Percentiles rank a stretch among this genome's conserved stretches.
These are phyloP conservation scores for Athene cunicularia DNA, from an alignment of 2,113 vertebrate species.

Conservation along the genomic window DNA sequence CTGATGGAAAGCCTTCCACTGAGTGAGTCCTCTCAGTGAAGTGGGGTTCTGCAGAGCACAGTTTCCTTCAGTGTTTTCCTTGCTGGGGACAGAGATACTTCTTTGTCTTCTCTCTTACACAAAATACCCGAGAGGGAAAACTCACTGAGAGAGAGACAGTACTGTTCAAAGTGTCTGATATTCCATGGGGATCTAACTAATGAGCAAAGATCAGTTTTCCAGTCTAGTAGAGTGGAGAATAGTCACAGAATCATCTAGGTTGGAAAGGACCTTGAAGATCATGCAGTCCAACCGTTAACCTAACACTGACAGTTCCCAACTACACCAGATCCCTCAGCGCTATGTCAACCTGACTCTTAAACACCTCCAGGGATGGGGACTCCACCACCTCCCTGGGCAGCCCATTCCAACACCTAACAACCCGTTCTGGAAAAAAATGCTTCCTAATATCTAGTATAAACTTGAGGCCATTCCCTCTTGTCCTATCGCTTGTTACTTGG, in stretches of 20 bases:
- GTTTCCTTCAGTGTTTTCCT: neutral
- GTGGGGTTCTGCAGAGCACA: neutral
- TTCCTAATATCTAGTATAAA: no score
- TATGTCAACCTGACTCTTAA: no score
- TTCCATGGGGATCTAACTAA: neutral
- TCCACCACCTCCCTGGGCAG: no score
- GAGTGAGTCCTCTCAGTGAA: neutral
- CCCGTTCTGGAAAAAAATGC: no score
- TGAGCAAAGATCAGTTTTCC: neutral
- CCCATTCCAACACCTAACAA: no score
- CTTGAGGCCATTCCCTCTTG: no score
- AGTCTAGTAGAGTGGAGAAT: neutral
- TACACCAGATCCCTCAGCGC: no score
- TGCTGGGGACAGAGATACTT: neutral
- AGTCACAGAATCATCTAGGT: neutral
- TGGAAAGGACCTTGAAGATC: no score
- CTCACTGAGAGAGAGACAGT: neutral
- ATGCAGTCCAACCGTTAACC: no score
- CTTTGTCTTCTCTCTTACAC: neutral
- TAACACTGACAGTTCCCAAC: no score
- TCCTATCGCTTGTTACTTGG: no score
- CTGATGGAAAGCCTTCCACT: neutral
- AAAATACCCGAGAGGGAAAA: neutral
- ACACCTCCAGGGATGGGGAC: no score
- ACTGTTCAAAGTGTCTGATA: neutral